Percentiles rank a stretch among this genome's conserved stretches.
Conservation (phyloP, 2,113 vertebrate genomes). For the Trinectes maculatus region DNA sequence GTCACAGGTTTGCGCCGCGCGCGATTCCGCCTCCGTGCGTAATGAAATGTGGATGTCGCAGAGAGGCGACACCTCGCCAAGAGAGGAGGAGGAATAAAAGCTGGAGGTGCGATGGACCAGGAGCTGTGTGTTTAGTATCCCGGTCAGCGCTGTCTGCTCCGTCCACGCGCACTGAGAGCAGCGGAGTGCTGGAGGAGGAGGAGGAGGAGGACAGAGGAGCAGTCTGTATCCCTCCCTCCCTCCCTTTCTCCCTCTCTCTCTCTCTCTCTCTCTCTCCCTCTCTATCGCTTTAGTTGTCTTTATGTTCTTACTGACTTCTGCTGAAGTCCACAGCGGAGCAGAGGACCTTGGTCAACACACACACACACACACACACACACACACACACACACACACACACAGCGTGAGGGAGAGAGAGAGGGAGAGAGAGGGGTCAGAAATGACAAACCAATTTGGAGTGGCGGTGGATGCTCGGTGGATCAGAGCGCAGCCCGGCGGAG, state of each 20-base stretch:
- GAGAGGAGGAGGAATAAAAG: slow-evolving; percentile 37
- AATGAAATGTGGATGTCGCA: slow-evolving; percentile 22
- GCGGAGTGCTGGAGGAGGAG: slow-evolving; percentile 64
- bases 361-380: background rate
- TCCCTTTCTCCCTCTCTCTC: slow-evolving; percentile 19
- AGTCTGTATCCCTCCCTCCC: slow-evolving; percentile 24
- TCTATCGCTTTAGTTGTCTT: slow-evolving; percentile 35
- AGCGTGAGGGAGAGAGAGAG: slow-evolving; percentile 14
- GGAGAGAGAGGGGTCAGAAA: slow-evolving; percentile 68
- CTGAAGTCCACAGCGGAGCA: slow-evolving; percentile 62
- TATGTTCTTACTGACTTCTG: slow-evolving; percentile 64
- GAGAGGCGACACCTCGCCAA: background rate
- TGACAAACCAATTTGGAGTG: slow-evolving; percentile 79
- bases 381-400: background rate
- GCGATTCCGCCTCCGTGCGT: slow-evolving; percentile 21
- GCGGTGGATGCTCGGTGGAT: slow-evolving; percentile 73
- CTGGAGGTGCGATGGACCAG: slow-evolving; percentile 38
- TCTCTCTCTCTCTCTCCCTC: slow-evolving; percentile 15
- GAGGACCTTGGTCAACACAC: slow-evolving; percentile 51
- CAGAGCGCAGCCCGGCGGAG: slow-evolving; percentile 61
- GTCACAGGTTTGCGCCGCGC: slow-evolving; percentile 12
- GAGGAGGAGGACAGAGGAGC: slow-evolving; percentile 67
- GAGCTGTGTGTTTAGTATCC: slow-evolving; percentile 72
- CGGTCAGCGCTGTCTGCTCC: slow-evolving; percentile 64
- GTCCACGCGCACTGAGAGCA: slow-evolving; percentile 60